phyloP scores from a whole-genome alignment of 64 coral and sea anemone genomes.

The Pachyseris speciosa region DNA sequence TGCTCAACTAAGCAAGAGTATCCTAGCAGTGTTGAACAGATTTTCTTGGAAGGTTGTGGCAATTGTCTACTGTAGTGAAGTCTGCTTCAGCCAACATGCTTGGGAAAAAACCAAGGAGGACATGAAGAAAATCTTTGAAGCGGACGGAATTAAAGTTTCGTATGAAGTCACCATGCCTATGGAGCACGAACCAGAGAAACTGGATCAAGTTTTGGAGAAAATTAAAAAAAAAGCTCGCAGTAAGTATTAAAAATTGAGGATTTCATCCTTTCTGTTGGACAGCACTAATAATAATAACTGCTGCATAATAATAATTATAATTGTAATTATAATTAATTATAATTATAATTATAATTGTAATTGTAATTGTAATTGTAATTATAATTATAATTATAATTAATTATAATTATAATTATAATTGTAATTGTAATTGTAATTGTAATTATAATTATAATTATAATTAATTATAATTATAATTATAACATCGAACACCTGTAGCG shows the following conservation, averaged over 20 bases:
- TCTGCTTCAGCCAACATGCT: neutral
- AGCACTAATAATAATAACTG: too few species aligned
- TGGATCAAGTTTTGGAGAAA: conserved; percentile 35
- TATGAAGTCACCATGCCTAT: conserved; percentile 47
- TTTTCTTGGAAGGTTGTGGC: conserved; percentile 71
- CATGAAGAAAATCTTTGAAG: conserved; percentile 25
- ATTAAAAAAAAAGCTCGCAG: conserved; percentile 70
- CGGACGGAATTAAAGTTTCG: conserved; percentile 44
- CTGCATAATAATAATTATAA: too few species aligned
- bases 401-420: too few species aligned
- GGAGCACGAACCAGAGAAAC: neutral
- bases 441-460: too few species aligned
- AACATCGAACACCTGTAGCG: too few species aligned
- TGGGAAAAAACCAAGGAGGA: conserved; percentile 73
- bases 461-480: too few species aligned
- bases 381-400: too few species aligned
- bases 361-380: too few species aligned
- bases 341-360: too few species aligned
- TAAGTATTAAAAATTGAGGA: conserved; percentile 26
- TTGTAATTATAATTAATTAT: too few species aligned
- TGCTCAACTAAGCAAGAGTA: conserved; percentile 68
- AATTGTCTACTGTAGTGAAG: conserved; percentile 41
- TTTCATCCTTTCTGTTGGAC: too few species aligned
- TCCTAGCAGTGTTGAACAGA: conserved; percentile 70
- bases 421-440: too few species aligned